These are phyloP conservation scores for Amniataba percoides DNA, from an alignment of 2,797 vertebrate species.

Conservation along the genomic window DNA sequence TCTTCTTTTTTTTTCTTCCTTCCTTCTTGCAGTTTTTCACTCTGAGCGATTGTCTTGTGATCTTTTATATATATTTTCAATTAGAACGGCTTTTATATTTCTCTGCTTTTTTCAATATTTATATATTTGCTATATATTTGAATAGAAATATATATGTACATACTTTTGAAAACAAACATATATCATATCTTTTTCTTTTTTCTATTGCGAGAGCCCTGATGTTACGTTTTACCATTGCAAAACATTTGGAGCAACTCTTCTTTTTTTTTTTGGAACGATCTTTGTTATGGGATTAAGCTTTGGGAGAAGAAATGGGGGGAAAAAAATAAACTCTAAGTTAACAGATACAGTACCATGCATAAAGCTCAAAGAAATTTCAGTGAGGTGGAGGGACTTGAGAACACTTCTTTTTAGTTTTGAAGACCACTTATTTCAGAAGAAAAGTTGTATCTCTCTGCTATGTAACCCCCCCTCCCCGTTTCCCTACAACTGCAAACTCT, in stretches of 20 bases:
- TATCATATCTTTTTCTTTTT: slow-evolving; percentile 84
- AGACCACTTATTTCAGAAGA: slow-evolving; percentile 60
- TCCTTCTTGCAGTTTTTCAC: slow-evolving; percentile 74
- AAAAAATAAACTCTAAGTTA: slow-evolving; percentile 37
- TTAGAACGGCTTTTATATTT: slow-evolving; percentile 87
- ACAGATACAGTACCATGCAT: slow-evolving; percentile 79
- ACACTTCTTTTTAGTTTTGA: slow-evolving; percentile 62
- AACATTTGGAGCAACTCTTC: slow-evolving; percentile 85
- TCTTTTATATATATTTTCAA: slow-evolving; percentile 87
- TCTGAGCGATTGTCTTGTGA: slow-evolving; percentile 89
- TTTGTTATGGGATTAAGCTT: slow-evolving; percentile 83
- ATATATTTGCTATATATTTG: slow-evolving; percentile 90
- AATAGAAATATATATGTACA: slow-evolving; percentile 91
- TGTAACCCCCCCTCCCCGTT: slow-evolving; percentile 24
- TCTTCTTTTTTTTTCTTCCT: slow-evolving; percentile 59
- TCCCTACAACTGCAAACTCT: slow-evolving; percentile 48
- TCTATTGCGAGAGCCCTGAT: slow-evolving; percentile 90
- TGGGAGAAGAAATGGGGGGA: slow-evolving; percentile 75
- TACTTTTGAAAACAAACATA: slow-evolving; percentile 89
- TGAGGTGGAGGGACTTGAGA: slow-evolving; percentile 71
- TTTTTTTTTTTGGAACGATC: slow-evolving; percentile 80
- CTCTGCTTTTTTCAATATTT: slow-evolving; percentile 87
- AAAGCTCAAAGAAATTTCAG: slow-evolving; percentile 73
- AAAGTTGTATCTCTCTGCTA: slow-evolving; percentile 39
- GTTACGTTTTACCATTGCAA: slow-evolving; percentile 81